Conservation (phyloP, 37 sponge, comb jelly and placozoan species). For the Lycopodina hypogea region DNA sequence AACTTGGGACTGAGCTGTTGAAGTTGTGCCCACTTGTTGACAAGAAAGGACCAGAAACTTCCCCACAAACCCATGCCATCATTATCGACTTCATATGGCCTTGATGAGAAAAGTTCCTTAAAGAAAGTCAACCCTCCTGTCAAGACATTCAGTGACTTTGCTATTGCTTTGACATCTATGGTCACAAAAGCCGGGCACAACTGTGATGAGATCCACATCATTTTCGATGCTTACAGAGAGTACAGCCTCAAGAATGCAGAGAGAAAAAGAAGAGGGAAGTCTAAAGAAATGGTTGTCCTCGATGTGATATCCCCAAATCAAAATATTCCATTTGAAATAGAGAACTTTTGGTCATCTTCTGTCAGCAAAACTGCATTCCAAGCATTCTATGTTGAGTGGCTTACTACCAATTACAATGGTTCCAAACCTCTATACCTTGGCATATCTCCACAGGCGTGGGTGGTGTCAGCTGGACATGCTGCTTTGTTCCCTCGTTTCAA, state of each 20-base stretch:
- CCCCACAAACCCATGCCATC: slow-evolving; percentile 3
- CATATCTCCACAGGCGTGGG: too few species aligned
- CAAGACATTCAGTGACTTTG: slow-evolving; percentile 8
- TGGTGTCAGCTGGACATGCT: too few species aligned
- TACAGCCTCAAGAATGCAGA: too few species aligned
- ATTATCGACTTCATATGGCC: slow-evolving; percentile 8
- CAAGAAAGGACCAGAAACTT: slow-evolving; percentile 7
- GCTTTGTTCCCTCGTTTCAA: slow-evolving; percentile 5
- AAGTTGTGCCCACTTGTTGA: slow-evolving; percentile 9
- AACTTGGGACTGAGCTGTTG: slow-evolving; percentile 14
- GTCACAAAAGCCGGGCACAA: background rate
- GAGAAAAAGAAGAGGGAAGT: background rate
- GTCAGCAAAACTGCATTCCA: too few species aligned
- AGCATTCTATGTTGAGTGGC: too few species aligned
- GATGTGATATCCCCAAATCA: background rate
- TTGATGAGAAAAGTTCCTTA: slow-evolving; percentile 8
- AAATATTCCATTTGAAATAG: background rate
- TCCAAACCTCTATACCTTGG: too few species aligned
- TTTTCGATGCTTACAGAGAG: background rate
- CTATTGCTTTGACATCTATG: slow-evolving; percentile 14
- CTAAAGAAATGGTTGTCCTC: background rate
- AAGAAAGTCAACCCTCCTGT: slow-evolving; percentile 1
- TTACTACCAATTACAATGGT: too few species aligned
- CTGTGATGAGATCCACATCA: too few species aligned
- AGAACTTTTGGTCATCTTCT: slow-evolving; percentile 1